Conservation (phyloP, 2,113 vertebrate species). For the Epinephelus moara region DNA sequence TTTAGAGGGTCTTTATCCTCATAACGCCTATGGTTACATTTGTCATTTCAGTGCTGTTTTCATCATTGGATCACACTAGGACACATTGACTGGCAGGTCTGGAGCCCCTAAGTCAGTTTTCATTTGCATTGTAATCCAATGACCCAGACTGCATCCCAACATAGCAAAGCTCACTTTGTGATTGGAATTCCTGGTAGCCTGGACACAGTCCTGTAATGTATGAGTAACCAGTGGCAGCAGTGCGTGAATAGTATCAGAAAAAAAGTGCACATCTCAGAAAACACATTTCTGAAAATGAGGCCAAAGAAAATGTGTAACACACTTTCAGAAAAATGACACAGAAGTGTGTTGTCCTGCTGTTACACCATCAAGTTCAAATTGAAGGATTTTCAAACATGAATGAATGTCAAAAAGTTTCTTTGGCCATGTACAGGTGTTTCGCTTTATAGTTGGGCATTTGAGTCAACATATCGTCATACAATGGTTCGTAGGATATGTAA, state of each 20-base stretch:
- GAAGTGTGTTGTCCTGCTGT: neutral
- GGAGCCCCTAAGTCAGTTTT: slow-evolving; percentile 64
- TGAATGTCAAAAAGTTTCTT: neutral
- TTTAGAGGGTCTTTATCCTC: slow-evolving; percentile 62
- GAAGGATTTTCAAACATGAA: neutral
- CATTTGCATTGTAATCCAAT: slow-evolving; percentile 67
- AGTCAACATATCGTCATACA: neutral
- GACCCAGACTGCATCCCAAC: slow-evolving; percentile 48
- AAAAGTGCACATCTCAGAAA: neutral
- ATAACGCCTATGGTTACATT: slow-evolving; percentile 61
- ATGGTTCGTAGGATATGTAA: too few relatives aligned
- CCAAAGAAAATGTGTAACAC: neutral
- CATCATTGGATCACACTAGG: slow-evolving; percentile 47
- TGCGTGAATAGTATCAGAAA: neutral
- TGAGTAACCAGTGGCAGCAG: slow-evolving; percentile 17
- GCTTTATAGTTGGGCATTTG: neutral
- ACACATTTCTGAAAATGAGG: neutral
- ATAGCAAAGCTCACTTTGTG: slow-evolving; percentile 36
- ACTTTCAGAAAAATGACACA: neutral
- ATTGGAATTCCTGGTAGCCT: slow-evolving; percentile 29
- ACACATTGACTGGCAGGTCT: slow-evolving; percentile 62
- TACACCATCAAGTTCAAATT: neutral
- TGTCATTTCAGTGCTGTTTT: slow-evolving; percentile 62
- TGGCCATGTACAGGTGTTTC: neutral
- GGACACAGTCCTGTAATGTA: neutral